Evolutionary conservation across 1,140 invertebrate genomes (phyloP).

Genomic region (Zaprionus lachaisei): DNA sequence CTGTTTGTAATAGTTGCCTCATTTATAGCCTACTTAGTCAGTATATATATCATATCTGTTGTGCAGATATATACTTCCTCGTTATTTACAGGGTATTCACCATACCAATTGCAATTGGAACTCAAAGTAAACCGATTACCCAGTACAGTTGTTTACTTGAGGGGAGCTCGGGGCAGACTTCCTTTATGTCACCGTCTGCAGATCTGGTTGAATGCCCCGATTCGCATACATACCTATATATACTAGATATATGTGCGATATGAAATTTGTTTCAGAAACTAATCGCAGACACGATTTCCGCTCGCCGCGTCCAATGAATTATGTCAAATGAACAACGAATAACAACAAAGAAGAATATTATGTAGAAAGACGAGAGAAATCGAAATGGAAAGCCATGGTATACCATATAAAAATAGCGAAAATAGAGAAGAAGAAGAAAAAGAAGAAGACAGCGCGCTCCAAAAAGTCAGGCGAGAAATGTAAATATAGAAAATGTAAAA

Average conservation of each 20-base stretch:
- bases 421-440: conserved; percentile 14
- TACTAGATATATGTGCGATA: neutral
- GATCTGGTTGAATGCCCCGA: conserved; percentile 15
- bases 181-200: neutral
- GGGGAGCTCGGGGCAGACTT: neutral
- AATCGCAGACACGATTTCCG: conserved; percentile 72
- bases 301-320: conserved; percentile 63
- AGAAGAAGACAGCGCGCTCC: conserved; percentile 20
- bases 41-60: too few relatives aligned
- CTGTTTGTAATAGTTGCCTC: too few relatives aligned
- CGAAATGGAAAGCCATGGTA: conserved; percentile 50
- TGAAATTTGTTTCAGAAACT: conserved; percentile 61
- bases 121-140: neutral
- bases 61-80: too few relatives aligned
- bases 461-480: conserved; percentile 39
- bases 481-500: conserved; percentile 45
- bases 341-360: conserved; percentile 31
- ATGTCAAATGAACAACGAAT: conserved; percentile 47
- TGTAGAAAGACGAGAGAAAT: conserved; percentile 35
- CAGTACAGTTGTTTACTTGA: neutral
- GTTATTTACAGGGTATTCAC: neutral
- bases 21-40: too few relatives aligned
- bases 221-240: conserved; percentile 1
- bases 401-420: conserved; percentile 34
- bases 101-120: neutral